A percentile compares a stretch with the other conserved stretches of the same genome.
phyloP scores from a whole-genome alignment of 2,888 invertebrate species.

The Caenorhabditis sp. region DNA sequence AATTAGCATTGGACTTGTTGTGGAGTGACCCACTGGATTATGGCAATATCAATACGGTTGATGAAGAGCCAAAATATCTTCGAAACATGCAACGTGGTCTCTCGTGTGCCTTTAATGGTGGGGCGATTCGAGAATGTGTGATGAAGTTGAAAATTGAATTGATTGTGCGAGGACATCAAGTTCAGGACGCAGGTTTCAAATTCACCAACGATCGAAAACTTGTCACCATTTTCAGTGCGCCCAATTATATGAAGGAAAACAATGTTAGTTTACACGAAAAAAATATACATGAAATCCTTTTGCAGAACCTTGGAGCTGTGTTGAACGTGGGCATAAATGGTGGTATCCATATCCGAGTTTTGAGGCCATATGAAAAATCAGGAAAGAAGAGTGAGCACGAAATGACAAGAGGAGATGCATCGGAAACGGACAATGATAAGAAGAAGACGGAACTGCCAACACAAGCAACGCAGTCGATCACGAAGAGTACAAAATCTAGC shows the following conservation, averaged over 20 bases:
- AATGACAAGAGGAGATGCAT: too few species aligned
- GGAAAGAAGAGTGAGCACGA: too few species aligned
- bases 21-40: conserved; percentile 39
- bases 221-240: conserved; percentile 48
- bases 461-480: too few species aligned
- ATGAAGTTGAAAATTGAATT: conserved; percentile 12
- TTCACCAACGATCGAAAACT: conserved; percentile 36
- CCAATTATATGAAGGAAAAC: conserved; percentile 32
- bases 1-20: conserved; percentile 30
- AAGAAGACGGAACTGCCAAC: too few species aligned
- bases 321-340: conserved; percentile 20
- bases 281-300: not conserved
- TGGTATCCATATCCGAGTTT: not conserved
- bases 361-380: not conserved
- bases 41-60: not conserved
- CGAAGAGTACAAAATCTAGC: too few species aligned
- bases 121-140: conserved; percentile 22
- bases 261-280: conserved; percentile 2
- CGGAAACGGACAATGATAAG: too few species aligned
- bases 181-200: conserved; percentile 36
- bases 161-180: conserved; percentile 16
- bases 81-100: conserved; percentile 15
- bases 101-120: conserved; percentile 25
- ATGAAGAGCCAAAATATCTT: not conserved
- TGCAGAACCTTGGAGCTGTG: conserved; percentile 32